These are phyloP conservation scores for Erinaceus europaeus DNA, from an alignment of 2,113 vertebrate genomes.

Conservation along the genomic window DNA sequence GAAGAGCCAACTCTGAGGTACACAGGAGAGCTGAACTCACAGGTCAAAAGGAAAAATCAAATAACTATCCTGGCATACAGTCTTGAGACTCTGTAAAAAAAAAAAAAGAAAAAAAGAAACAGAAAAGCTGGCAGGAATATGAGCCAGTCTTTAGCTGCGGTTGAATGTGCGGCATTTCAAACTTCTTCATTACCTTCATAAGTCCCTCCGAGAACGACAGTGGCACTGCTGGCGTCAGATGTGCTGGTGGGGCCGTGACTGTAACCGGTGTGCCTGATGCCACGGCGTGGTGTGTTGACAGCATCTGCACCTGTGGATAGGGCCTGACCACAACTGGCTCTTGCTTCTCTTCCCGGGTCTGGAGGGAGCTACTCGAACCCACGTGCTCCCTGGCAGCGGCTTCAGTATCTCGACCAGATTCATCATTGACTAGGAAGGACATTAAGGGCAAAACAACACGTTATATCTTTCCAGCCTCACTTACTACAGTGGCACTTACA, in stretches of 20 bases:
- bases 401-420: conserved; percentile 88
- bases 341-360: conserved; percentile 95
- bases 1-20: neutral
- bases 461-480: neutral
- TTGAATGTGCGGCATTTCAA: neutral
- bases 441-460: neutral
- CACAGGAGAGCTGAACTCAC: neutral
- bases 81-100: no score
- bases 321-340: conserved; percentile 96
- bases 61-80: neutral
- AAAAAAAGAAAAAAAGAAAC: neutral
- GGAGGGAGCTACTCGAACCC: conserved; percentile 79
- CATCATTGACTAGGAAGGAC: conserved; percentile 80
- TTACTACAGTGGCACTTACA: neutral
- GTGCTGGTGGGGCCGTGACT: conserved; percentile 89
- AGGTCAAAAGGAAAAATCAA: neutral
- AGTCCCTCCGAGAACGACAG: conserved; percentile 92
- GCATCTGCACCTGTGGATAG: conserved; percentile 92
- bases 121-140: neutral
- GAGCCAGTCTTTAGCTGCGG: neutral
- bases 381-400: conserved; percentile 87
- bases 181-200: conserved; percentile 88
- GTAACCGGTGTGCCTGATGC: conserved; percentile 89
- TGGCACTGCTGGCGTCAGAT: conserved; percentile 90
- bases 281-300: conserved; percentile 88